Base-by-base conservation (phyloP, 2,113 vertebrate species). In the Sinocyclocheilus anophthalmus region DNA sequence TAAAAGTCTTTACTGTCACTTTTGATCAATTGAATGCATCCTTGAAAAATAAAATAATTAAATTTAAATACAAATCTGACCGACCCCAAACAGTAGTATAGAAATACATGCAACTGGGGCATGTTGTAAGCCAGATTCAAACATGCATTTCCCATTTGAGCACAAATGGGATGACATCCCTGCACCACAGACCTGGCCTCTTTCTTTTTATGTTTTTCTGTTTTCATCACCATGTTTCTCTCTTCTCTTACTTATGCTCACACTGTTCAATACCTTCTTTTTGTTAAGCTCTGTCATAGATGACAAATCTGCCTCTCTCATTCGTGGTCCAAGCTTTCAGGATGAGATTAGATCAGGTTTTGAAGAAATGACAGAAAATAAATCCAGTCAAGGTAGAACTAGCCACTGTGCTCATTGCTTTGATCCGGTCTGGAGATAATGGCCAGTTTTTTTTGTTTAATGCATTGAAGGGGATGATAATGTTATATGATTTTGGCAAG, bases 331-430 rank as follows among this genome's bases (percentile, higher is more conserved):
- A 4, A 73, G 69, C 69, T 73, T 24, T 84, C 20, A 20, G 33
- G 67, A 59, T 39, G 48, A 55, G 81, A 84, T 84, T 39, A 42
- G 12, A 84, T 84, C 69, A 84, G 50, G 26, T 75, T 55, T 30
- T n/a, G 48, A 53, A 73, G 61, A 84, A 84, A 84, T 73, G 8
- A 73, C 69, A 57, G 50, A 39, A 45, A 70, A 83, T 65, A 81
- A 81, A 81, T 81, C 80, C 50, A 59, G 50, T 84, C 65, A n/a
- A 2, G 48, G 20, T 57, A 9, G 16, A 53, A 70, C 48, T 0
- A 30, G 55, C 30, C 33, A 39, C 55, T 80, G 42, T 70, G 59
- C 16, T 48, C 24, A 13, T 20, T 50, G 24, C n/a, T 82, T 70
- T 84, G 67, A 42, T 84, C 69, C 2, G 11, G 30, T 83, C 20